These are phyloP conservation scores for Gymnothorax reevesii DNA, from an alignment of 2,797 vertebrate species.

Conservation along the genomic window DNA sequence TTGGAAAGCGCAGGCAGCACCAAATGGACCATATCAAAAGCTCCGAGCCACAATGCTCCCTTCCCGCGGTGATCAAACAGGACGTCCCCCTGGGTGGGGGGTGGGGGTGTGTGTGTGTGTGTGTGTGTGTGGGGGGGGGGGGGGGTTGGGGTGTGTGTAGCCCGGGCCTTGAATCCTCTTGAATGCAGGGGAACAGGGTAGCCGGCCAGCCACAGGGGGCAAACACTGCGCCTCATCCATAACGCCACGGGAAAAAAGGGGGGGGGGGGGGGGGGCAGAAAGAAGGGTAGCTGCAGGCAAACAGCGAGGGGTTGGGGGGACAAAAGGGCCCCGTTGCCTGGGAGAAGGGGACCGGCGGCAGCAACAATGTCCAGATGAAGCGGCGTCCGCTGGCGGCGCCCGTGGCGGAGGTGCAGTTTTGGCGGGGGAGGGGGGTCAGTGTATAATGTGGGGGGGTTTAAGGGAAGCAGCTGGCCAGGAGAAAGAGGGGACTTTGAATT, in stretches of 20 bases:
- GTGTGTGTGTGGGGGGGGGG: too few relatives aligned
- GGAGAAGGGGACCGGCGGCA: slow-evolving; percentile 64
- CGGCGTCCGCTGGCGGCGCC: slow-evolving; percentile 52
- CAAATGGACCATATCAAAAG: slow-evolving; percentile 64
- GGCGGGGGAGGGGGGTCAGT: slow-evolving; percentile 43
- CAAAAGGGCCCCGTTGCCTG: slow-evolving; percentile 70
- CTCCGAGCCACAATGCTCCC: slow-evolving; percentile 58
- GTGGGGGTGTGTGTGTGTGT: too few relatives aligned
- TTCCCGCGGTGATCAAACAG: slow-evolving; percentile 71
- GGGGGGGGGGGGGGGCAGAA: not conserved
- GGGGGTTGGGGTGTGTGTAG: not conserved
- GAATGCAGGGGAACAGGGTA: slow-evolving; percentile 9
- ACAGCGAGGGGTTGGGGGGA: slow-evolving; percentile 68
- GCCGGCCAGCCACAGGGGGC: slow-evolving; percentile 58
- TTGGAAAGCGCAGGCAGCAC: slow-evolving; percentile 58
- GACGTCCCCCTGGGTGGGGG: slow-evolving; percentile 53
- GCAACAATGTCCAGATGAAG: slow-evolving; percentile 74
- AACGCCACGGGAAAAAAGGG: slow-evolving; percentile 42
- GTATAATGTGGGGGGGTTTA: slow-evolving; percentile 48
- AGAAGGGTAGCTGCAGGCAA: slow-evolving; percentile 51
- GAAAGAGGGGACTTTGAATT: slow-evolving; percentile 38
- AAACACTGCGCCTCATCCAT: slow-evolving; percentile 59
- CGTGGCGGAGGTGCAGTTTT: slow-evolving; percentile 58
- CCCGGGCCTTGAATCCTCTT: not conserved
- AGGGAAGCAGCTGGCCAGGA: slow-evolving; percentile 44